Base-by-base conservation (phyloP, 1,140 invertebrate genomes). In the Achatina immaculata region DNA sequence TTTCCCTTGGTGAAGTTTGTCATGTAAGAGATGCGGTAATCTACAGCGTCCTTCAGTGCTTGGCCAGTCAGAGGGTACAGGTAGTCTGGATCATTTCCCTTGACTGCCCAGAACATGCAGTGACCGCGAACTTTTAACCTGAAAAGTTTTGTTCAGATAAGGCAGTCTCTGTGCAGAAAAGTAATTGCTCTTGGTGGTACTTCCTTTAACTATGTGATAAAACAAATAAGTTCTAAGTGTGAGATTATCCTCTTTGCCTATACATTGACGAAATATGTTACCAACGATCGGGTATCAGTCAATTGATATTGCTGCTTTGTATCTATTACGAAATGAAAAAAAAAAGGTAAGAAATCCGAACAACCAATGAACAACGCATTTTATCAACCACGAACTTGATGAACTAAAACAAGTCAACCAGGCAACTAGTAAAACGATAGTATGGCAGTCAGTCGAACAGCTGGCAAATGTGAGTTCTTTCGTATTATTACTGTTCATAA, bases 51-150 rank as follows among this genome's bases (percentile, higher is more conserved):
- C 40, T 81, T 78, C 9, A 88, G 16, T 28, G 78, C 71, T 36
- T 79, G 62, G 2, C 71, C 80, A 21, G 78, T 77, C 58, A 85
- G 40, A 14, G 80, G 48, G 28, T 80, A 81, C 14, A 89, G 51
- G 85, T 85, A 89, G 16, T 76, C 40, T 28, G 84, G 86, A 9
- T 81, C 68, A 19, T 28, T 58, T 11, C 82, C 19, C 3, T 81
- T 62, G 19, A 79, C 80, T 24, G 75, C 83, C 88, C 88, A 89
- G 42, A 88, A 86, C 81, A 87, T 84, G 68, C 83, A 85, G 78
- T 89, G 88, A 78, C 85, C 86, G 48, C 88, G 78, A 0, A 89
- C 83, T 58, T 86, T 85, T 21, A 86, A 80, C 66, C 86, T 88
- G 55, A 2, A 28, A 62, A 51, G 71, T 58, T 1, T 31, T 51